Evolutionary conservation across 2,113 vertebrate genomes (phyloP), one percentile per base, ranked within the genome.

Genomic region (Shinisaurus crocodilurus): DNA sequence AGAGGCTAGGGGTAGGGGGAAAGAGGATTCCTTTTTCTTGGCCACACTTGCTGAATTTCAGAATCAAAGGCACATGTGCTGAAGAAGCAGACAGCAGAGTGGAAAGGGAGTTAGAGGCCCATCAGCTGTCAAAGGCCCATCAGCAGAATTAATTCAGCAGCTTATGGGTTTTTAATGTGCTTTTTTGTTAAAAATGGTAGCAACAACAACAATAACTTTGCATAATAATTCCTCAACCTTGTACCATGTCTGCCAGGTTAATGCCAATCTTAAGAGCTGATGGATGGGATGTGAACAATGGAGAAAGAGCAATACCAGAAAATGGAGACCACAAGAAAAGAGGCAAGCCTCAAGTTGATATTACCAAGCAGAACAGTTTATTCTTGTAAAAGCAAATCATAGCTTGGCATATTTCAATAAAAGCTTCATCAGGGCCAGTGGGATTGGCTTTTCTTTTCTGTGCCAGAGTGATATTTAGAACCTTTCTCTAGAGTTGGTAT

Each of bases 401-500:
- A n/a, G 54, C 54, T 63, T 63, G n/a, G 60, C 18, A 82, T 34
- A 63, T 82, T 60, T 82, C 81, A 82, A 13, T 82, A n/a, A n/a
- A 18, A 37, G 60, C 34, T n/a, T n/a, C 16, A 57, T 34, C 48
- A 25, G 50, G 18, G 54, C n/a, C 54, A 63, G 29, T 77, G 37
- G 40, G 63, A 25, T 77, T 76, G 63, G 15, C 2, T 29, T 37
- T 63, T 76, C 70, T 86, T 86, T 87, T 32, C 18, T 18, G 27
- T 74, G 7, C 34, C 57, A 87, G 16, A 32, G 37, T 87, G 86
- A 87, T n/a, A 75, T 86, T 86, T 60, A 37, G 70, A 75, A 86
- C 34, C 50, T 74, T 74, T 37, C 18, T 37, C 40, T 34, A 29
- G 65, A 45, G 57, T 76, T 43, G 48, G 25, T 75, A 18, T 75